Evolutionary conservation across 1,140 invertebrate genomes (phyloP), one percentile per base, ranked within the genome.

Genomic region (Cydia amplana): DNA sequence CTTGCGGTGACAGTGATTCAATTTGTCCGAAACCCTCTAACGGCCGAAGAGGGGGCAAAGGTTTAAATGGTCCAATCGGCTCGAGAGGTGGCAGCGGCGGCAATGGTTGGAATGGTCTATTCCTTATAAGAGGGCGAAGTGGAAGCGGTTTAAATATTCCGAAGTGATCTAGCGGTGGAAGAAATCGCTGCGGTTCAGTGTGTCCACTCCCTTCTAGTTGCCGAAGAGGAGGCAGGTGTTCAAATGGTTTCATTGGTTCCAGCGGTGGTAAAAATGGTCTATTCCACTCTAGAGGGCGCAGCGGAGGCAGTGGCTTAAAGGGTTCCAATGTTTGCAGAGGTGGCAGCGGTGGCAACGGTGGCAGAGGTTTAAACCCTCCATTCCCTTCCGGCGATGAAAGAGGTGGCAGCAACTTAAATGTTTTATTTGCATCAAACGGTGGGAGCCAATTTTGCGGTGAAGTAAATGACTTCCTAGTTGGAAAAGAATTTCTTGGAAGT

Each of bases 311-410:
- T 55, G 51, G 51, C n/a, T 55, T 55, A 55, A 55, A 55, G 4
- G 51, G 51, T 18, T 55, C 51, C 16, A 55, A 4, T 49, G 46
- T 14, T n/a, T 49, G 14, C 46, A 49, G n/a, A 18, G 51, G n/a
- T 55, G 51, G 51, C 16, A 55, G 51, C 51, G 51, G 51, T 55
- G 51, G 51, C 16, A 55, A 18, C 51, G 51, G 51, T 55, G 51
- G 51, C 51, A 55, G 51, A 20, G n/a, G 51, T 55, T 55, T 55
- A 18, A 55, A 55, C 51, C 16, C 16, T 18, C n/a, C 7, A 55
- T 18, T n/a, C 0, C 7, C 4, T 55, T 55, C 51, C 16, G n/a
- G 6, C 6, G 16, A 16, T 18, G 16, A 7, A 20, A 55, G 7
- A 18, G 51, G n/a, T 18, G 51, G 5, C 51, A n/a, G n/a, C n/a